Percentiles rank a stretch among this genome's conserved stretches.
These are phyloP conservation scores for Quadroppia sp. DNA, from an alignment of 2,888 invertebrate species.

Conservation along the genomic window DNA sequence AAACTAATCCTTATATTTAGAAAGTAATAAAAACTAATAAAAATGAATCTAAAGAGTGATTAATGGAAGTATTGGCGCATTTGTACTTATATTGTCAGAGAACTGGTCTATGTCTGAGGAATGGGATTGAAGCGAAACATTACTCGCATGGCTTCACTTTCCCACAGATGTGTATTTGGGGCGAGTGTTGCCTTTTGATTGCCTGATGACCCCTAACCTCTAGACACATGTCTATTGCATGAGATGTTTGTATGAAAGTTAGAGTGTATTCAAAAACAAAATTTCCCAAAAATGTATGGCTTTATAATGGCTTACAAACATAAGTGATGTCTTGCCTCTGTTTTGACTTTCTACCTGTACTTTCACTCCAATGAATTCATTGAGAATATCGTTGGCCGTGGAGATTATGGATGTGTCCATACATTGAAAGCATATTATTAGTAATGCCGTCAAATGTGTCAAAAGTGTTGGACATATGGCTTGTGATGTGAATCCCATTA, in stretches of 20 bases:
- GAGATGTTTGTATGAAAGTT: neutral
- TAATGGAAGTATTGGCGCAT: too few relatives aligned
- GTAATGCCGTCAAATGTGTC: too few relatives aligned
- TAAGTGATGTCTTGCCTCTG: neutral
- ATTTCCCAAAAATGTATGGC: neutral
- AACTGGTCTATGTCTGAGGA: neutral
- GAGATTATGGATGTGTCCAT: neutral
- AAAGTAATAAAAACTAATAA: too few relatives aligned
- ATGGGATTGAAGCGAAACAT: neutral
- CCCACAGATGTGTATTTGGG: conserved; percentile 1
- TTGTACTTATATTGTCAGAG: neutral
- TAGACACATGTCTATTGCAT: conserved; percentile 31
- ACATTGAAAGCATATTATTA: neutral
- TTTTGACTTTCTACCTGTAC: conserved; percentile 1
- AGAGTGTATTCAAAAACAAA: neutral
- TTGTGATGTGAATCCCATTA: too few relatives aligned
- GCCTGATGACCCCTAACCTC: conserved; percentile 16
- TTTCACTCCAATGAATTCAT: neutral
- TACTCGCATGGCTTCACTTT: conserved; percentile 27
- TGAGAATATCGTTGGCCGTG: conserved; percentile 34
- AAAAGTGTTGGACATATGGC: too few relatives aligned
- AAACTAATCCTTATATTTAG: too few relatives aligned
- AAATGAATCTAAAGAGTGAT: too few relatives aligned
- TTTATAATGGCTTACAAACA: neutral
- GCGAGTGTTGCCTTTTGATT: neutral